A percentile compares a stretch with the other conserved stretches of the same genome.
Evolutionary conservation across 2,113 vertebrate species (phyloP).

Genomic region (Myanophis thanlyinensis): DNA sequence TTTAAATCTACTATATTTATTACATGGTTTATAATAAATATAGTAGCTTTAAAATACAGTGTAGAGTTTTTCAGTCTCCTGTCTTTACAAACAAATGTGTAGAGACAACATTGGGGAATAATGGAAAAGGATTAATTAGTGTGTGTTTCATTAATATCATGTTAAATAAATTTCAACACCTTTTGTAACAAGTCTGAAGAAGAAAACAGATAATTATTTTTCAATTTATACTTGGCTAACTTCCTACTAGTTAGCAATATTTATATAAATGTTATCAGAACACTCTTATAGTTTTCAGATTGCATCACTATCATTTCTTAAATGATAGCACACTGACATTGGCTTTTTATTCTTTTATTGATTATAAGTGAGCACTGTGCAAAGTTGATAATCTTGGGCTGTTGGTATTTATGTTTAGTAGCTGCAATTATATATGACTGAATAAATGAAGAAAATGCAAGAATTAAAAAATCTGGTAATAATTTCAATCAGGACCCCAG

Average conservation of each 20-base stretch:
- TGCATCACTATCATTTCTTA: background rate
- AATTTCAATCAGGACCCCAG: background rate
- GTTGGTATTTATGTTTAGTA: background rate
- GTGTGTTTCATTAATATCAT: background rate
- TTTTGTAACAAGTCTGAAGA: background rate
- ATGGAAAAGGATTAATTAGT: background rate
- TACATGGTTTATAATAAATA: background rate
- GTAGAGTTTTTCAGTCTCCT: background rate
- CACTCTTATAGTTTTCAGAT: background rate
- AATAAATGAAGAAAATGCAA: background rate
- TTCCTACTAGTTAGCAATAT: background rate
- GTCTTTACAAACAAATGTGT: background rate
- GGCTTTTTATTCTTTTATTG: background rate
- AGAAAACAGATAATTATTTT: background rate
- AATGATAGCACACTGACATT: background rate
- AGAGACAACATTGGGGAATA: background rate
- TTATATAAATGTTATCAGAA: background rate
- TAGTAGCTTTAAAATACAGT: background rate
- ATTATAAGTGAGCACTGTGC: background rate
- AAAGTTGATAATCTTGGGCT: background rate
- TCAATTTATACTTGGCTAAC: background rate
- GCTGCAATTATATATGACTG: background rate
- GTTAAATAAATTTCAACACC: background rate
- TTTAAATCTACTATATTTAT: background rate
- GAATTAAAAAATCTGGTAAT: background rate